phyloP scores from a whole-genome alignment of 2,113 vertebrate genomes.

The Emydocephalus ijimae region DNA sequence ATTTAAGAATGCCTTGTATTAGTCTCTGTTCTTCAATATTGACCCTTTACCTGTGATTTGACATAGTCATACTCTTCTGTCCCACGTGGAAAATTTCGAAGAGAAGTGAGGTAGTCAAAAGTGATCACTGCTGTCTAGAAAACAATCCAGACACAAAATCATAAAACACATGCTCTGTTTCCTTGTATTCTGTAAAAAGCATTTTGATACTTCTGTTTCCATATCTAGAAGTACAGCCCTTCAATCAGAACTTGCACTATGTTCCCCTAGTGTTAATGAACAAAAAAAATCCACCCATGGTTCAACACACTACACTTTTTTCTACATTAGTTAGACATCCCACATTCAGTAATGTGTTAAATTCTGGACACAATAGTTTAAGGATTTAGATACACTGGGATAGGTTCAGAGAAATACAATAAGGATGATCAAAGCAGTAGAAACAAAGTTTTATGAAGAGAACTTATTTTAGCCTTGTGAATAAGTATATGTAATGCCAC shows the following conservation, averaged over 20 bases:
- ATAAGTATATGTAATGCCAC: neutral
- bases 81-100: slow-evolving; percentile 75
- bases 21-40: neutral
- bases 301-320: neutral
- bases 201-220: neutral
- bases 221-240: neutral
- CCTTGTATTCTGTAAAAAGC: neutral
- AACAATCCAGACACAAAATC: slow-evolving; percentile 39
- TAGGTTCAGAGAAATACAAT: neutral
- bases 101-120: slow-evolving; percentile 88
- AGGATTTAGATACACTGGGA: neutral
- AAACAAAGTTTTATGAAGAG: neutral
- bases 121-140: slow-evolving; percentile 87
- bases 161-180: neutral
- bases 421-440: neutral
- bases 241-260: neutral
- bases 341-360: neutral
- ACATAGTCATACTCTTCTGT: slow-evolving; percentile 82
- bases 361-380: neutral
- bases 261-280: neutral
- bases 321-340: neutral
- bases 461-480: neutral
- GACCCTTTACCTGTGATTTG: slow-evolving; percentile 83
- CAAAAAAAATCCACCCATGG: neutral
- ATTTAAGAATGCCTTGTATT: slow-evolving; percentile 14